A percentile compares a stretch with the other conserved stretches of the same genome.
Evolutionary conservation across 2,113 vertebrate genomes (phyloP).

Genomic region (Aramus guarauna): DNA sequence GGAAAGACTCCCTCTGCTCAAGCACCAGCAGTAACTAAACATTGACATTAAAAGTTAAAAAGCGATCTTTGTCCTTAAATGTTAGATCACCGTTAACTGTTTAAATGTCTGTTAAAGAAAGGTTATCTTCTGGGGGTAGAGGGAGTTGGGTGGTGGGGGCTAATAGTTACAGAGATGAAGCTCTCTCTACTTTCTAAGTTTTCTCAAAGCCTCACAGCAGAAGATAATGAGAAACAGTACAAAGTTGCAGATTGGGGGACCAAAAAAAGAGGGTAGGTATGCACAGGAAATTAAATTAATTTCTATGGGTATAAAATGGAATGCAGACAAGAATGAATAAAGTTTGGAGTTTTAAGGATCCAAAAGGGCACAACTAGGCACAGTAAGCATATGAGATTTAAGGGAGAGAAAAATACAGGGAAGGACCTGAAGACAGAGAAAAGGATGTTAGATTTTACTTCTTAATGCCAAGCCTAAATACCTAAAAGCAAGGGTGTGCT

Average conservation of each 20-base stretch:
- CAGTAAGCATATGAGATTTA: not conserved
- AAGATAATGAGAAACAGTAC: not conserved
- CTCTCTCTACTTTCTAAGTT: not conserved
- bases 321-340: not conserved
- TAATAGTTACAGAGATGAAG: not conserved
- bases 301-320: not conserved
- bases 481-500: not conserved
- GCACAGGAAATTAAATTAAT: constrained; percentile 24
- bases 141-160: not conserved
- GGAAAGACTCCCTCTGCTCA: not conserved
- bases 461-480: not conserved
- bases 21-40: not conserved
- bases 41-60: not conserved
- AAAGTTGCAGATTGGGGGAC: not conserved
- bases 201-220: not conserved
- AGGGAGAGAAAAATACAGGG: not conserved
- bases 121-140: not conserved
- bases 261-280: not conserved
- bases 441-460: not conserved
- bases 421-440: not conserved
- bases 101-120: not conserved
- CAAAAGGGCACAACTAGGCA: not conserved
- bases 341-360: not conserved
- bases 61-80: not conserved
- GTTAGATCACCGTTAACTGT: not conserved